Evolutionary conservation across 2,113 vertebrate genomes (phyloP), one percentile per base, ranked within the genome.

Genomic region (Protobothrops mucrosquamatus): DNA sequence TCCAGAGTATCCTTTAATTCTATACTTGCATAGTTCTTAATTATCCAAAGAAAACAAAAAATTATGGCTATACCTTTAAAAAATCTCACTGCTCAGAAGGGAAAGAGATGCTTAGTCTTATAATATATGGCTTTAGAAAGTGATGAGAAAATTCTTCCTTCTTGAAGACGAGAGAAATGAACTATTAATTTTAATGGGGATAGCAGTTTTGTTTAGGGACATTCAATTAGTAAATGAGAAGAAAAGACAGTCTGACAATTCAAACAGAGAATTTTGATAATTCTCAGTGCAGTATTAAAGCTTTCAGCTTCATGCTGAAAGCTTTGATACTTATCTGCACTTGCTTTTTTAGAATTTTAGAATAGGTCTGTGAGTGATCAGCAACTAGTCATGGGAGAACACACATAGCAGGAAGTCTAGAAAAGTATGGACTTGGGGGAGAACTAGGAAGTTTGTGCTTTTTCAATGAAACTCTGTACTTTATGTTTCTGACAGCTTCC

Each of bases 401-500:
- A 88, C 92, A 85, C 61, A 90, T 51, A 88, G 92, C 48, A 94
- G 88, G 94, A 94, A 26, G 89, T 92, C 93, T 26, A 89, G 92
- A 81, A 74, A 95, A 94, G 54, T 57, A 86, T 69, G 94, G 92
- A 94, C 91, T 54, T 87, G 26, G 55, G 91, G 94, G 51, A 94
- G 89, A 89, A 95, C 93, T 92, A 92, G 88, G 89, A 91, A 96
- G 55, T 93, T 89, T 52, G 64, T 54, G 91, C 86, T 57, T 92
- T 97, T 96, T 93, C 90, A 95, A 59, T 81, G 92, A 85, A 94
- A 69, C 92, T 95, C 74, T 22, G 69, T 90, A 89, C 86, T 93
- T 90, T 74, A 9, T 93, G 90, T 56, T 93, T 93, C 90, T 93
- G 93, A 94, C 89, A 95, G 93, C 43, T 89, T 87, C 48, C 0